phyloP scores from a whole-genome alignment of 2,888 invertebrate species.

The Andricus curvator region DNA sequence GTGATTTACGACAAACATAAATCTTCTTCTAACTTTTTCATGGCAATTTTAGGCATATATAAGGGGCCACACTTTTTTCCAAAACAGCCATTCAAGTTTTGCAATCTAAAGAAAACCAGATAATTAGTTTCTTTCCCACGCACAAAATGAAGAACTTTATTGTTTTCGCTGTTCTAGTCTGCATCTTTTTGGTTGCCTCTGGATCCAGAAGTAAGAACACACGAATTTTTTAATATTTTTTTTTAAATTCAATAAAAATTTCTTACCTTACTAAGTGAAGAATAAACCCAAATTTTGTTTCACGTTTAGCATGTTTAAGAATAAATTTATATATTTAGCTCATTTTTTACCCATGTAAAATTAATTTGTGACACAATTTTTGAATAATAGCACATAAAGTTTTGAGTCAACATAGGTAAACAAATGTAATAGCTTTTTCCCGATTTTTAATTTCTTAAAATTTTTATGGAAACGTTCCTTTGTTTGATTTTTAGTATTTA shows the following conservation, averaged over 20 bases:
- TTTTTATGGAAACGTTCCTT: no score
- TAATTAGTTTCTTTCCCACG: background rate
- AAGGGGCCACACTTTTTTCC: background rate
- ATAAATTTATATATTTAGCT: no score
- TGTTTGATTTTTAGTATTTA: no score
- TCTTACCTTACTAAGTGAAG: no score
- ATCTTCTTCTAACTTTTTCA: background rate
- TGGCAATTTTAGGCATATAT: background rate
- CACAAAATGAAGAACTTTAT: background rate
- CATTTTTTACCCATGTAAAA: no score
- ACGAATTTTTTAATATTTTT: background rate
- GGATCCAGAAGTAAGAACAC: background rate
- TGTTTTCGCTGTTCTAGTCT: background rate
- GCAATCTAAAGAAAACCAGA: background rate
- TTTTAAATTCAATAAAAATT: background rate
- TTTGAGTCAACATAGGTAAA: no score
- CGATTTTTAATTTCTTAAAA: no score
- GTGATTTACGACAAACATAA: background rate
- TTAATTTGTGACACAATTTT: no score
- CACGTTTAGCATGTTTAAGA: no score
- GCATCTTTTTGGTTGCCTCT: background rate
- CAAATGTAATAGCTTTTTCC: no score
- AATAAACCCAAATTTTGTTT: no score
- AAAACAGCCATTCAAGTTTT: background rate
- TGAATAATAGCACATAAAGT: no score